Base-by-base conservation (phyloP, 2,113 vertebrate genomes). In the Falcunculus frontatus region DNA sequence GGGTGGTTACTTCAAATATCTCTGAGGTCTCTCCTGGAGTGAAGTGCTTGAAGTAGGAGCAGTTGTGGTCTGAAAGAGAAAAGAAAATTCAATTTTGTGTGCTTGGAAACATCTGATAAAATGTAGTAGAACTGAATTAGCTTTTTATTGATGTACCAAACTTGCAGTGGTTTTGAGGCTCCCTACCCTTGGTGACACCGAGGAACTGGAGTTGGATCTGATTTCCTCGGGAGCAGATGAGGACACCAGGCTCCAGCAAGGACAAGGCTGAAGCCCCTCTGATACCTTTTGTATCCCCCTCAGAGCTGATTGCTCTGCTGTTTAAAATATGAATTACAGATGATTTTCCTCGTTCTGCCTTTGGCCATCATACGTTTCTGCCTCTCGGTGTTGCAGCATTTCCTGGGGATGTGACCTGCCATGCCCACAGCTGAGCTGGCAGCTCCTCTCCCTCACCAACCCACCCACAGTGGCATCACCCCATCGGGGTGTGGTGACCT, bases 41-140 rank as follows among this genome's bases (percentile, higher is more conserved):
- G 96, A 99, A 99, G 95, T 99, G 99, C 79, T 98, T 98, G 97
- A 99, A 99, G 97, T 99, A 99, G 25, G 99, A 98, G 94, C 99
- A 99, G 98, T 98, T 99, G 93, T 98, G 97, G n/a, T 98, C 99
- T 99, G 98, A 73, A 91, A 84, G 79, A 55, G 33, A 75, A 81
- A 79, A 53, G 33, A 23, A 56, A 39, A 81, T n/a, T 30, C 7
- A 16, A 47, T 78, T 70, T 26, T 29, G 11, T 50, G 52, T 8
- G 3, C 56, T 49, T 67, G 59, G 86, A 73, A 95, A 33, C 20
- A 9, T 59, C 59, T 26, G 62, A 37, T 65, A 72, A 84, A 79
- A 53, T 11, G 17, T 2, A 30, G 50, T 22, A 74, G 80, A 91
- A 52, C 7, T 9, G 39, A 69, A 41, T 80, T 70, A 82, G 32